phyloP scores from a whole-genome alignment of 2,797 vertebrate genomes.

The Potorous gilbertii region DNA sequence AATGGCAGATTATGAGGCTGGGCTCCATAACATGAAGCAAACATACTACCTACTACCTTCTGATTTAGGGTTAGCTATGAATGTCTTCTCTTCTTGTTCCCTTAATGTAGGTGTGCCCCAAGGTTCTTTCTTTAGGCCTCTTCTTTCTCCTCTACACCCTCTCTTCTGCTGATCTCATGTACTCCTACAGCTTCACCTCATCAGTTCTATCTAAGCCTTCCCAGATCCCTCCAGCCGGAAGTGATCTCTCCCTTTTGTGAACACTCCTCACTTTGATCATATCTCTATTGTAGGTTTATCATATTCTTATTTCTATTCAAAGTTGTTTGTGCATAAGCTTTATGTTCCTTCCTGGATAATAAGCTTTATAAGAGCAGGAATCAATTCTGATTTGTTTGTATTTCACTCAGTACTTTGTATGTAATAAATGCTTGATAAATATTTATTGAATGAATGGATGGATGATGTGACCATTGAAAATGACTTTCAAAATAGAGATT shows the following conservation, averaged over 20 bases:
- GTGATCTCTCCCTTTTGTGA: background rate
- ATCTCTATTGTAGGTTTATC: background rate
- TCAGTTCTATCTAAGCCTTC: background rate
- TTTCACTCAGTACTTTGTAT: background rate
- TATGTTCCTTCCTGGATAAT: background rate
- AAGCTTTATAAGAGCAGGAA: background rate
- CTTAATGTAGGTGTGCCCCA: background rate
- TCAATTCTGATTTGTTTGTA: background rate
- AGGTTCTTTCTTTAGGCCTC: background rate
- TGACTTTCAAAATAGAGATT: background rate
- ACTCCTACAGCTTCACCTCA: background rate
- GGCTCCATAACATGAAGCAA: slow-evolving; percentile 32
- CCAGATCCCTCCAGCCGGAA: background rate
- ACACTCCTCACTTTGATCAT: background rate
- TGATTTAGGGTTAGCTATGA: background rate
- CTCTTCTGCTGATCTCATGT: background rate
- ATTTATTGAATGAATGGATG: background rate
- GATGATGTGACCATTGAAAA: slow-evolving; percentile 1
- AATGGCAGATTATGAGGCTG: background rate
- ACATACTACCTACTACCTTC: background rate
- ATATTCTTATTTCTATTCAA: background rate
- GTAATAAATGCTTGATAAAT: background rate
- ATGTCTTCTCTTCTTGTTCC: background rate
- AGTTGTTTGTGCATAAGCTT: background rate
- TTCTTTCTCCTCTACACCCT: background rate